Base-by-base conservation (phyloP, 1,140 invertebrate species). In the Lepidotrigona ventralis region DNA sequence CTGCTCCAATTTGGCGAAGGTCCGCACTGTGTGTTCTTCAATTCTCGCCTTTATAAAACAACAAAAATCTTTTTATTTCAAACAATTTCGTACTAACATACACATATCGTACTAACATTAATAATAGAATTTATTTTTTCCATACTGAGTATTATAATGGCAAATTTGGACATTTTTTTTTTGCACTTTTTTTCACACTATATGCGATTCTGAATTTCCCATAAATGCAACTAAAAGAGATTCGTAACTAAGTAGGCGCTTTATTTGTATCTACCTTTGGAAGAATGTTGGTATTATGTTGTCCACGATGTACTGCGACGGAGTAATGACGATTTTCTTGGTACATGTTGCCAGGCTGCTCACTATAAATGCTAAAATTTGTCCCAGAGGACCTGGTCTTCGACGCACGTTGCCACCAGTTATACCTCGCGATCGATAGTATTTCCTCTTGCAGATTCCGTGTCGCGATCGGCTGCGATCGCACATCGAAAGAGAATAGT, bases 311-410 rank as follows among this genome's bases (percentile, higher is more conserved):
- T 90, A 91, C 77, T 81, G 88, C 0, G 91, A 91, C 17, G 92
- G 91, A 6, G 71, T 73, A 26, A 93, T 81, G 14, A 93, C 60
- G 17, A 93, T 83, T 26, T 85, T 89, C 68, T 86, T 91, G 4
- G 91, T 91, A 26, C 90, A 92, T 6, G 84, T 84, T 9, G 87
- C 85, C 51, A 93, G 76, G 80, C 90, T 90, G 46, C 79, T 74
- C 1, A 89, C 88, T 9, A 93, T 81, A 69, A 91, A 91, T 6
- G 85, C 90, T 21, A 93, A 75, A 19, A 93, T 53, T 54, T 89
- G 90, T 46, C 91, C 91, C 5, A 93, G 86, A 0, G 91, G 90
- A 39, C 91, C 89, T 0, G 90, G 91, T 79, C 88, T 86, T 74
- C 87, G 88, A 64, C 91, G 88, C 17, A 81, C 73, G 33, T 77